These are phyloP conservation scores for Dasyurus viverrinus DNA, from an alignment of 2,113 vertebrate genomes.

Conservation along the genomic window DNA sequence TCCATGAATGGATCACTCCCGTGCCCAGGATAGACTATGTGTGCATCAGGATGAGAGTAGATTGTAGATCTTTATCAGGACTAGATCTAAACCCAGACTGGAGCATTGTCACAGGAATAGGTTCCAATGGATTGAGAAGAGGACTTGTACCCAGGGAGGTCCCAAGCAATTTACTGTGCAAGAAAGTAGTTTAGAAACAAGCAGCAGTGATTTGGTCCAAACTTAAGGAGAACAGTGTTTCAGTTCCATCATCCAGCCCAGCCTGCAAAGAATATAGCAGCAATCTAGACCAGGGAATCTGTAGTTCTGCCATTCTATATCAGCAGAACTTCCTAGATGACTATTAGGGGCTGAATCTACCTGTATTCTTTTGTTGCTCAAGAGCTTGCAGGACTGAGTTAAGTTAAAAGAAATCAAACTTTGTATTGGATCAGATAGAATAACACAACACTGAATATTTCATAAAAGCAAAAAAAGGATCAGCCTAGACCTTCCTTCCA, in stretches of 20 bases:
- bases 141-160: background rate
- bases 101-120: no score
- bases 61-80: background rate
- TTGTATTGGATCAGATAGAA: background rate
- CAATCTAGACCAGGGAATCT: background rate
- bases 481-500: background rate
- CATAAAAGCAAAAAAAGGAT: background rate
- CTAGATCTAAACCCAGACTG: background rate
- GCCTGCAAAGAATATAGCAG: background rate
- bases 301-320: background rate
- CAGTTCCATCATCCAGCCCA: background rate
- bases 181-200: background rate
- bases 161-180: background rate
- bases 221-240: background rate
- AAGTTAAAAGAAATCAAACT: background rate
- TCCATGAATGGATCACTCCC: background rate
- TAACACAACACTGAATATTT: background rate
- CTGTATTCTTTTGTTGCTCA: background rate
- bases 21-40: background rate
- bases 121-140: background rate
- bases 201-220: background rate
- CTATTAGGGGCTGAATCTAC: background rate
- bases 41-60: background rate
- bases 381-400: background rate
- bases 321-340: background rate